Base-by-base conservation (phyloP, 1,140 invertebrate genomes). In the Bombus sibiricus region DNA sequence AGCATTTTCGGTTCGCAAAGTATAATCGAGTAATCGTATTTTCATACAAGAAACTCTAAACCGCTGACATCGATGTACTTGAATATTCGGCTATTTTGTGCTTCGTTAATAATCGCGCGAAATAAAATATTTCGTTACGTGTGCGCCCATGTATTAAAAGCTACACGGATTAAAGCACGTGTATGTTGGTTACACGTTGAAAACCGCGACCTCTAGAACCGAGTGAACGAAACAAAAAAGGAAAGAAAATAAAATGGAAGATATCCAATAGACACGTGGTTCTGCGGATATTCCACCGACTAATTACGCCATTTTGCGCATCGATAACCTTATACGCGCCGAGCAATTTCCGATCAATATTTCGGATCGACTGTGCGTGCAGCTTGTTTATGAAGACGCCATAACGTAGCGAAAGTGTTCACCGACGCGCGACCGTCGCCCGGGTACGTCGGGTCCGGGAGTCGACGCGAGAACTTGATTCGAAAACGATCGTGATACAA, bases 281-380 rank as follows among this genome's bases (percentile, higher is more conserved):
- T 83, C 64, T 83, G 73, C 37, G 28, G 53, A 83, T 66, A 64
- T 77, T 68, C 62, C 62, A 76, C 43, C 62, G 62, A 47, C 59
- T 39, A 68, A 32, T 66, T 25, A 32, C 18, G 32, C 34, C 32
- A 12, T 59, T 53, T 18, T 32, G n/a, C 12, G n/a, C 39, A 39
- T 32, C 25, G 22, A 37, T 57, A 25, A 75, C 5, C 25, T 9
- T 62, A 12, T 62, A n/a, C 8, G 1, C 25, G 43, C 12, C 32
- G 22, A 57, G 6, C 22, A 4, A 75, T 15, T 41, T 41, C 69
- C 25, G 13, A 12, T 71, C 25, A 1, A 69, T 22, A 69, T 69
- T 10, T 39, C 34, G 25, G 10, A 28, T 32, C 47, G 34, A 39
- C 5, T 28, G 15, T 9, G 9, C 28, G 8, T 28, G 28, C 5